Percentiles rank a stretch among this genome's conserved stretches.
These are phyloP conservation scores for Acronicta aceris DNA, from an alignment of 2,888 invertebrate genomes.

Conservation along the genomic window DNA sequence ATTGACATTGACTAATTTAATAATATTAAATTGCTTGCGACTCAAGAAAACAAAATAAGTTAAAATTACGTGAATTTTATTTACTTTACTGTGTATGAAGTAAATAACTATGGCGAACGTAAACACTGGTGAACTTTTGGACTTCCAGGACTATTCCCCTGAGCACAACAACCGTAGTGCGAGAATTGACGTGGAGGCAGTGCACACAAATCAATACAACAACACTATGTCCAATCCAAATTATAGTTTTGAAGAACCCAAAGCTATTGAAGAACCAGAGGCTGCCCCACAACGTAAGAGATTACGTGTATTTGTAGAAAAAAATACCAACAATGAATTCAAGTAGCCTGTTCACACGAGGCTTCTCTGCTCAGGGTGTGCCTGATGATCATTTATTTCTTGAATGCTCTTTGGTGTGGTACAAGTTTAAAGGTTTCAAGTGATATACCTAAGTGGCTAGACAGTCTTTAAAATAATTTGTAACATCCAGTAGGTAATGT, in stretches of 20 bases:
- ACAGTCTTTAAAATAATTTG: too few relatives aligned
- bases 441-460: too few relatives aligned
- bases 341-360: too few relatives aligned
- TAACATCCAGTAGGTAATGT: too few relatives aligned
- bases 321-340: too few relatives aligned
- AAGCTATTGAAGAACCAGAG: constrained; percentile 71
- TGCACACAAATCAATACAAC: constrained; percentile 85
- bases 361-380: too few relatives aligned
- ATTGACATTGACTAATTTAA: too few relatives aligned
- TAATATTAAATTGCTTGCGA: too few relatives aligned
- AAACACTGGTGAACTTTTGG: constrained; percentile 90
- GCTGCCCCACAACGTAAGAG: constrained; percentile 72
- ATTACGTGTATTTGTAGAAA: not conserved
- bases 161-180: constrained; percentile 89
- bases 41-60: too few relatives aligned
- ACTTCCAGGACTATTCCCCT: constrained; percentile 93
- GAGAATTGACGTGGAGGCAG: constrained; percentile 91
- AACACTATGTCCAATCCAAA: constrained; percentile 80
- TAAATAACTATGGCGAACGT: constrained; percentile 76
- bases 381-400: too few relatives aligned
- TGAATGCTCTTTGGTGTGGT: too few relatives aligned
- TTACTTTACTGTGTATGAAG: constrained; percentile 28
- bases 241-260: constrained; percentile 79
- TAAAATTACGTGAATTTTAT: constrained; percentile 3
- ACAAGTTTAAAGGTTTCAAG: too few relatives aligned